These are phyloP conservation scores for Harpalus rufipes DNA, from an alignment of 2,888 invertebrate species.

Conservation along the genomic window DNA sequence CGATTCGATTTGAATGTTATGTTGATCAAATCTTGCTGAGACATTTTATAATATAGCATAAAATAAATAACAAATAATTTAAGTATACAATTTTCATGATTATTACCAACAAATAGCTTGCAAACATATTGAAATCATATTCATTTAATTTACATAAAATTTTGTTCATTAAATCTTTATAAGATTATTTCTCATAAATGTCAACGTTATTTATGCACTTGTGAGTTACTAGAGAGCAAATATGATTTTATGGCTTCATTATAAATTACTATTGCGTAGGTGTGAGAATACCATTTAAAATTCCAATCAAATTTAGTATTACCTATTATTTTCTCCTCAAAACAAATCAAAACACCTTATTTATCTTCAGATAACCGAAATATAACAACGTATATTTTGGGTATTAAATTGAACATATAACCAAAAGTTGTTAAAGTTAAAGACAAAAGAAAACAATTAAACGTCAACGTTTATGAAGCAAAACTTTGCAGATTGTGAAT, in stretches of 20 bases:
- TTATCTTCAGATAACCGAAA: no score
- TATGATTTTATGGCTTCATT: slow-evolving; percentile 3
- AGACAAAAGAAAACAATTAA: no score
- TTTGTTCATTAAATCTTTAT: not conserved
- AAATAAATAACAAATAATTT: not conserved
- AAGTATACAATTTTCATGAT: no score
- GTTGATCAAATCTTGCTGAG: not conserved
- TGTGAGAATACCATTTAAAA: not conserved
- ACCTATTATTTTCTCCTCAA: not conserved
- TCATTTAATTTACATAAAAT: not conserved
- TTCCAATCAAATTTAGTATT: not conserved
- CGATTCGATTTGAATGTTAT: not conserved
- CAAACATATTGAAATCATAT: not conserved
- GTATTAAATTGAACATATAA: no score
- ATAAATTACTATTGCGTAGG: not conserved
- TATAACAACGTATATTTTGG: no score
- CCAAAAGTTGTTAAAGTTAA: no score
- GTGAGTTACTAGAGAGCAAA: not conserved
- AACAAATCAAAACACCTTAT: not conserved
- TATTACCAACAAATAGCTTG: not conserved
- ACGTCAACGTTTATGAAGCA: no score
- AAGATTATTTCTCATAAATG: not conserved
- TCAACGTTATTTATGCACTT: not conserved
- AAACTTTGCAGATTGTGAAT: no score
- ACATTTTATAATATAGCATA: not conserved